Percentiles rank a stretch among this genome's conserved stretches.
Evolutionary conservation across 2,888 invertebrate species (phyloP).

Genomic region (Epinotia demarniana): DNA sequence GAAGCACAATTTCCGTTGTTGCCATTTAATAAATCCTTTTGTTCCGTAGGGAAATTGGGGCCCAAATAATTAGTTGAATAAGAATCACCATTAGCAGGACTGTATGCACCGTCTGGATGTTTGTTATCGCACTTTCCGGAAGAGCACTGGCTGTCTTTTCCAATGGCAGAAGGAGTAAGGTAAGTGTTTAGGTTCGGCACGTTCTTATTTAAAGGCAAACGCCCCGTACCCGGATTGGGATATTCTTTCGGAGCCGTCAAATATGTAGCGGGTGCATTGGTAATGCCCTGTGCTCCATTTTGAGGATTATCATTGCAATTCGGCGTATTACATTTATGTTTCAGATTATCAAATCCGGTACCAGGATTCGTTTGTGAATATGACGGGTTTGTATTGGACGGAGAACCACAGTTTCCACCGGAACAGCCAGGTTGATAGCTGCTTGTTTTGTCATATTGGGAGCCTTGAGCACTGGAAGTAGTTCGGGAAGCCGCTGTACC

Average conservation of each 20-base stretch:
- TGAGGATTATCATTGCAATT: constrained; percentile 46
- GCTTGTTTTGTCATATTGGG: constrained; percentile 25
- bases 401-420: constrained; percentile 48
- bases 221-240: constrained; percentile 47
- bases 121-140: constrained; percentile 46
- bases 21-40: constrained; percentile 20
- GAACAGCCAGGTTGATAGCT: constrained; percentile 44
- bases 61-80: constrained; percentile 40
- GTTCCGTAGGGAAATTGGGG: constrained; percentile 26
- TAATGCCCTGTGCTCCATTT: constrained; percentile 46
- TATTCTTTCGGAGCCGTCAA: constrained; percentile 65
- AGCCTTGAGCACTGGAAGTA: constrained; percentile 28
- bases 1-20: constrained; percentile 43
- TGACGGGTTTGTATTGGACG: constrained; percentile 22
- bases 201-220: constrained; percentile 57
- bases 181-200: constrained; percentile 52
- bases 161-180: constrained; percentile 35
- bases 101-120: constrained; percentile 23
- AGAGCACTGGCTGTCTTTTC: constrained; percentile 44
- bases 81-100: constrained; percentile 37
- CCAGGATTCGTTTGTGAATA: constrained; percentile 22
- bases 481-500: constrained; percentile 45
- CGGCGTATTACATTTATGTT: constrained; percentile 50
- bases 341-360: constrained; percentile 8
- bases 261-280: constrained; percentile 59